A percentile compares a stretch with the other conserved stretches of the same genome.
phyloP scores from a whole-genome alignment of 2,888 invertebrate genomes.

The Sialis fuliginosa region DNA sequence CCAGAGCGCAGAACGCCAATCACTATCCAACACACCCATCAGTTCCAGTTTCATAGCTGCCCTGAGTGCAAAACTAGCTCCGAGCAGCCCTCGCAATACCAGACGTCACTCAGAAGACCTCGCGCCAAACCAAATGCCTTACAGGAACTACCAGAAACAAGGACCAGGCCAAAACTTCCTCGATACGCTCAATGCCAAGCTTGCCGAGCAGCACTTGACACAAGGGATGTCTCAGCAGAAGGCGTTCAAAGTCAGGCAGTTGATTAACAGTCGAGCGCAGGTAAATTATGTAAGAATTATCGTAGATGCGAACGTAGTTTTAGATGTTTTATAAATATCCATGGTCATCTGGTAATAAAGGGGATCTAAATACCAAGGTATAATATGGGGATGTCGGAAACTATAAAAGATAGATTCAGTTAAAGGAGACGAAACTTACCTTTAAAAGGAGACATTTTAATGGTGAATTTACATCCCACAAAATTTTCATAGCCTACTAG shows the following conservation, averaged over 20 bases:
- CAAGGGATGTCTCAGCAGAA: constrained; percentile 31
- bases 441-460: too few species aligned
- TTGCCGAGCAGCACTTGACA: constrained; percentile 39
- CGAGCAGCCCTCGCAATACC: constrained; percentile 37
- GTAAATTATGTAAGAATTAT: constrained; percentile 20
- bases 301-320: not conserved
- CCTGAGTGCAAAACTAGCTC: constrained; percentile 49
- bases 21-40: constrained; percentile 33
- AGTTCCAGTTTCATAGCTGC: constrained; percentile 50
- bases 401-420: too few species aligned
- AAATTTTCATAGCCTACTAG: too few species aligned
- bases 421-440: too few species aligned
- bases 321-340: not conserved
- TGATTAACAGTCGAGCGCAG: constrained; percentile 55
- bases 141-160: constrained; percentile 9
- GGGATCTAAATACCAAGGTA: too few species aligned
- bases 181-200: constrained; percentile 64
- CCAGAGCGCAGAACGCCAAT: constrained; percentile 40
- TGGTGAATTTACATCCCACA: too few species aligned
- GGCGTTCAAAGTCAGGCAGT: constrained; percentile 49
- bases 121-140: constrained; percentile 10
- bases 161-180: constrained; percentile 43
- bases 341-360: constrained; percentile 1
- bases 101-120: constrained; percentile 31
- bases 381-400: too few species aligned